These are phyloP conservation scores for Rhogogaster chlorosoma DNA, from an alignment of 2,888 invertebrate genomes.

Conservation along the genomic window DNA sequence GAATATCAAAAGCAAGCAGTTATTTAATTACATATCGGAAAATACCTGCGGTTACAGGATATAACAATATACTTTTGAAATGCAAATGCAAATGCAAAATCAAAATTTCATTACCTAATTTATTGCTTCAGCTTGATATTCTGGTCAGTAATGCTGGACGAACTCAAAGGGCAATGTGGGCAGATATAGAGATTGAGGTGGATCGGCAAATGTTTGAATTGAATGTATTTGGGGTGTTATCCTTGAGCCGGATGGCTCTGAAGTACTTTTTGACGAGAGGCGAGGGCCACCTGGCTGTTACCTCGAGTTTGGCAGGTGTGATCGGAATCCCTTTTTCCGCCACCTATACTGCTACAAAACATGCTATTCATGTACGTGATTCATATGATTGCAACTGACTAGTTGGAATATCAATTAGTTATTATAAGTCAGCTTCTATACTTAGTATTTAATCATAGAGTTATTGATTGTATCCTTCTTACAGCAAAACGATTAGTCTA, in stretches of 20 bases:
- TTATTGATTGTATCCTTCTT: neutral
- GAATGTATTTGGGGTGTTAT: slow-evolving; percentile 87
- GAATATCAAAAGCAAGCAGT: neutral
- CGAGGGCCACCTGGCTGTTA: slow-evolving; percentile 86
- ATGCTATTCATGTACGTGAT: slow-evolving; percentile 85
- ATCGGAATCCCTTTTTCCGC: slow-evolving; percentile 84
- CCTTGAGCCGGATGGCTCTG: slow-evolving; percentile 85
- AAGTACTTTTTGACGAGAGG: slow-evolving; percentile 81
- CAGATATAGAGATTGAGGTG: slow-evolving; percentile 84
- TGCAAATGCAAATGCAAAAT: neutral
- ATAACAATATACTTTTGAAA: neutral
- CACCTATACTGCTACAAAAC: slow-evolving; percentile 87
- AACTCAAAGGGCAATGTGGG: slow-evolving; percentile 88
- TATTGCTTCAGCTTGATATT: slow-evolving; percentile 82
- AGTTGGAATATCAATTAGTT: neutral
- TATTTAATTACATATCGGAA: neutral
- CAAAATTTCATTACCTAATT: neutral
- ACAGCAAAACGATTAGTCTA: neutral
- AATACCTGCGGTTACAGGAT: too few species aligned
- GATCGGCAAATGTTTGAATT: slow-evolving; percentile 88
- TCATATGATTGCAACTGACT: neutral
- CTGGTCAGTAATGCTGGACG: slow-evolving; percentile 91
- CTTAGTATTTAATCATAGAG: neutral
- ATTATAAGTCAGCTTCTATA: neutral
- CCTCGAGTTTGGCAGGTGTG: slow-evolving; percentile 87